Evolutionary conservation across 2,113 vertebrate genomes (phyloP).

Genomic region (Cynoglossus semilaevis): DNA sequence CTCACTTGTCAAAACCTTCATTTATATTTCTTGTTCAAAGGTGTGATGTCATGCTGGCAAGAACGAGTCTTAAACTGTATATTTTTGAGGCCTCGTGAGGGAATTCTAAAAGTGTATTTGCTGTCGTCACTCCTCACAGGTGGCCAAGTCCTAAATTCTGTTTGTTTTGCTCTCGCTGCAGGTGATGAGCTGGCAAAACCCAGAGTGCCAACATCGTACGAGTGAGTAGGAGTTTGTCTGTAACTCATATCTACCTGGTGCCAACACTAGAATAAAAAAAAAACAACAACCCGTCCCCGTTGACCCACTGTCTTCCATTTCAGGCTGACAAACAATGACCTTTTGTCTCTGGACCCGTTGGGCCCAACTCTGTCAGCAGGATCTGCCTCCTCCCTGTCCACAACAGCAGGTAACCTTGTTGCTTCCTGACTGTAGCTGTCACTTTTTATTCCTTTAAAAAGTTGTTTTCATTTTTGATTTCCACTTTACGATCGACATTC

Average conservation of each 20-base stretch:
- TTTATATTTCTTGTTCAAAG: conserved; percentile 34
- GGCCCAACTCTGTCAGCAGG: conserved; percentile 77
- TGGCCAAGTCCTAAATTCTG: neutral
- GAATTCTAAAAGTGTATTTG: conserved; percentile 10
- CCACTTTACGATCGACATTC: too few relatives aligned
- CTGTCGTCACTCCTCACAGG: conserved; percentile 11
- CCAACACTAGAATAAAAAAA: neutral
- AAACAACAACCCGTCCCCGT: neutral
- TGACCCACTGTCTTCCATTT: neutral
- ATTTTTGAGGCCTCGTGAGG: conserved; percentile 5
- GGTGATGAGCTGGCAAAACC: conserved; percentile 89
- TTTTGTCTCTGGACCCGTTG: conserved; percentile 92
- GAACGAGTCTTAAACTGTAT: neutral
- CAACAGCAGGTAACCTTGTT: conserved; percentile 80
- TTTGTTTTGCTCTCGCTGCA: conserved; percentile 65
- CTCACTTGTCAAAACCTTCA: conserved; percentile 22
- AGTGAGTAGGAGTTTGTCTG: conserved; percentile 80
- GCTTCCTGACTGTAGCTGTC: neutral
- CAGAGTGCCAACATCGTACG: conserved; percentile 76
- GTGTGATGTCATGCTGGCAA: conserved; percentile 32
- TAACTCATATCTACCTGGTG: neutral
- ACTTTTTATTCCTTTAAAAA: too few relatives aligned
- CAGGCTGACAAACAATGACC: conserved; percentile 86
- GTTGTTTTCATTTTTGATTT: too few relatives aligned
- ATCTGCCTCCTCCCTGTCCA: conserved; percentile 78